Percentiles rank a stretch among this genome's conserved stretches.
These are phyloP conservation scores for Neelides sp. DNA, from an alignment of 1,140 invertebrate species.

Conservation along the genomic window DNA sequence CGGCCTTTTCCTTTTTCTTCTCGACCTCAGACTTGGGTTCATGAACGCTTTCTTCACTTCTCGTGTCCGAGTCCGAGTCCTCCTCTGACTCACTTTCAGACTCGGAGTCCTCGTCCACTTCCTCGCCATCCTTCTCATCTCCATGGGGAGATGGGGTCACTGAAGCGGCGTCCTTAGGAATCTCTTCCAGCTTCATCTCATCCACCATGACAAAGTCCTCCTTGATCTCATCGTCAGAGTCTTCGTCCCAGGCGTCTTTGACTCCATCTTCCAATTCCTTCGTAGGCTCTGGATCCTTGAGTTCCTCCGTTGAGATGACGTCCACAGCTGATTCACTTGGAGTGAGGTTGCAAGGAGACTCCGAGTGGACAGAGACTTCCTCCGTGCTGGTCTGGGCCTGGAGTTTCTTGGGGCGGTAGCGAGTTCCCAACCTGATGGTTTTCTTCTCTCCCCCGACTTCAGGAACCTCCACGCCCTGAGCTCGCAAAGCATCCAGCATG, in stretches of 20 bases:
- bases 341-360: constrained; percentile 33
- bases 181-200: not conserved
- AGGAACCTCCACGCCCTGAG: constrained; percentile 55
- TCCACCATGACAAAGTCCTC: constrained; percentile 3
- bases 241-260: constrained; percentile 75
- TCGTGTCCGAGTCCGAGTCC: constrained; percentile 37
- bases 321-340: constrained; percentile 39
- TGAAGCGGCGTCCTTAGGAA: not conserved
- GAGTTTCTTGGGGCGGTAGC: constrained; percentile 57
- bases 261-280: constrained; percentile 44
- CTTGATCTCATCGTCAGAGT: constrained; percentile 37
- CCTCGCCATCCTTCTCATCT: constrained; percentile 24
- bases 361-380: constrained; percentile 34
- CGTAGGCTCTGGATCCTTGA: constrained; percentile 27
- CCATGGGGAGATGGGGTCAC: not conserved
- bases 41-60: constrained; percentile 33
- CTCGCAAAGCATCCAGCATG: constrained; percentile 73
- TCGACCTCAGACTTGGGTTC: constrained; percentile 50
- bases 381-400: constrained; percentile 43
- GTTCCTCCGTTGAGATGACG: constrained; percentile 26
- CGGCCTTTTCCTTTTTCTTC: constrained; percentile 49
- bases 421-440: constrained; percentile 55
- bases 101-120: constrained; percentile 18
- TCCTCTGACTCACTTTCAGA: constrained; percentile 38
- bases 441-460: constrained; percentile 57